These are phyloP conservation scores for Elgonia sp. DNA, from an alignment of 2,888 invertebrate species.

Conservation along the genomic window DNA sequence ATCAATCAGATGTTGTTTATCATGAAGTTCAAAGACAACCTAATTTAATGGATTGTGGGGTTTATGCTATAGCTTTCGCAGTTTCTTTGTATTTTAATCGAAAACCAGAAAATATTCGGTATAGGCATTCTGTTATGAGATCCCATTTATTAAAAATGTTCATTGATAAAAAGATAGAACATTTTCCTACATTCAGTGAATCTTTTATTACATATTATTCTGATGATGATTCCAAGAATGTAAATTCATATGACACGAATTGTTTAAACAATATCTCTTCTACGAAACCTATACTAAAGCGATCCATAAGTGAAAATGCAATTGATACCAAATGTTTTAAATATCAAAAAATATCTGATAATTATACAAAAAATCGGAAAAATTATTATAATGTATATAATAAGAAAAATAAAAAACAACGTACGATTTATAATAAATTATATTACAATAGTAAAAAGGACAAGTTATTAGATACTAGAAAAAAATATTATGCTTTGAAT, in stretches of 20 bases:
- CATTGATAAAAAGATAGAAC: slow-evolving; percentile 1
- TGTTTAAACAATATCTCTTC: no score
- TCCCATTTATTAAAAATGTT: no score
- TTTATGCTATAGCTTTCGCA: slow-evolving; percentile 56
- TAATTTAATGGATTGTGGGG: slow-evolving; percentile 31
- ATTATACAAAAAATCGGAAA: no score
- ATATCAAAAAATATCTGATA: no score
- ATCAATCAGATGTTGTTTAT: slow-evolving; percentile 3
- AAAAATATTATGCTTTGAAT: no score
- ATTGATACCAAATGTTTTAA: no score
- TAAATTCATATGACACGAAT: no score
- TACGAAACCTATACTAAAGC: no score
- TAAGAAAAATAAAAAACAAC: neutral
- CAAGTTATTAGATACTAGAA: neutral
- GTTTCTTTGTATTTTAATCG: slow-evolving; percentile 2
- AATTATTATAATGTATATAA: no score
- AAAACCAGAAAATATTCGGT: slow-evolving; percentile 27
- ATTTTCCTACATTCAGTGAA: slow-evolving; percentile 2
- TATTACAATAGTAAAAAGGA: neutral
- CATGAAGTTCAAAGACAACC: slow-evolving; percentile 22
- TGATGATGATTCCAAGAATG: no score
- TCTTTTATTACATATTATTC: no score
- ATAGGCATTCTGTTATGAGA: neutral
- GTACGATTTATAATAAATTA: neutral
- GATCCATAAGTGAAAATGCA: no score